phyloP scores from a whole-genome alignment of 2,113 vertebrate species.

The Pachyramphus minor region DNA sequence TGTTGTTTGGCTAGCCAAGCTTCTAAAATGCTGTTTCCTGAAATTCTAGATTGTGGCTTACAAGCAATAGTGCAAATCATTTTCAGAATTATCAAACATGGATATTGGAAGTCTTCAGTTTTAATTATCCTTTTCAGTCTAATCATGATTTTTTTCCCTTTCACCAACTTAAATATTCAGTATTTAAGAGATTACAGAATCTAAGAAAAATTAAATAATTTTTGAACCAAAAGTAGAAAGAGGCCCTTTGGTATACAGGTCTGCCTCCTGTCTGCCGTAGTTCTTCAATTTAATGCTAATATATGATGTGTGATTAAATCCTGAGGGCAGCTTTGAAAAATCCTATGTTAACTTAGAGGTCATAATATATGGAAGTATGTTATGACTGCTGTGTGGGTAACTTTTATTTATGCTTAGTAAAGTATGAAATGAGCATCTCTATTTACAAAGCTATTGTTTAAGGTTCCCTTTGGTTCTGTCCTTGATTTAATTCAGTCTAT shows the following conservation, averaged over 20 bases:
- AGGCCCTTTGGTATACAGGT: background rate
- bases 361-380: constrained; percentile 52
- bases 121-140: background rate
- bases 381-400: background rate
- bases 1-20: background rate
- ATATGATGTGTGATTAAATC: constrained; percentile 12
- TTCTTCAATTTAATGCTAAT: background rate
- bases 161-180: background rate
- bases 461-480: constrained; percentile 19
- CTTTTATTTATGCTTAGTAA: constrained; percentile 33
- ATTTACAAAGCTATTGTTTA: constrained; percentile 19
- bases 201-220: background rate
- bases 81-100: background rate
- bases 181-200: background rate
- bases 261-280: background rate
- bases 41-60: background rate
- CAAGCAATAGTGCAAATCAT: background rate
- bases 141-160: background rate
- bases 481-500: constrained; percentile 31
- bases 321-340: constrained; percentile 17
- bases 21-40: background rate
- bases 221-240: background rate
- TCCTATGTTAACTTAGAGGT: background rate
- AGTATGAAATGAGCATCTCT: constrained; percentile 25
- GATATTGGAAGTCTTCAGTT: background rate